Evolutionary conservation across 64 coral and sea anemone genomes (phyloP).

Genomic region (Platygyra sinensis): DNA sequence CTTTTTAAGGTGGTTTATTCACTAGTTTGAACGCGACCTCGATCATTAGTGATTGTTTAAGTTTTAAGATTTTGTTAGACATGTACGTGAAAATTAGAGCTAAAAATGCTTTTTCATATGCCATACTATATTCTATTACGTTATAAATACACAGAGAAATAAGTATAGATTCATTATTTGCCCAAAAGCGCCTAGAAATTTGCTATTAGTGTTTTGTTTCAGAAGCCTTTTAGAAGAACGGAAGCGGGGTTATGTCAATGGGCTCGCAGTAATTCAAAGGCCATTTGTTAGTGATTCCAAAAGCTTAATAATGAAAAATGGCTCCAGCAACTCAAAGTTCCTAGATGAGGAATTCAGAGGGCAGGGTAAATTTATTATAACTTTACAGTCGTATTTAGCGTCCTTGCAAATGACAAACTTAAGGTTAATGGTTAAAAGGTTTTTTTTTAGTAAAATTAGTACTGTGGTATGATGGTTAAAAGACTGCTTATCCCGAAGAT

Average conservation of each 20-base stretch:
- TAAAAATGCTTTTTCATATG: neutral
- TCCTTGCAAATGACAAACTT: neutral
- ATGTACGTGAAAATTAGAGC: neutral
- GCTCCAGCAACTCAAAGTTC: no score
- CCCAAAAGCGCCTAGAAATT: neutral
- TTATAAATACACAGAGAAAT: constrained; percentile 6
- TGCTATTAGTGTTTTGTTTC: neutral
- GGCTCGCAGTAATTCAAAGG: no score
- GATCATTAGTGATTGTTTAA: neutral
- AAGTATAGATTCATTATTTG: neutral
- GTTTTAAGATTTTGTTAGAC: neutral
- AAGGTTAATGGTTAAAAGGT: no score
- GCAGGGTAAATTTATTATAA: neutral
- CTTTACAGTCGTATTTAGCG: neutral
- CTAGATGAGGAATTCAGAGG: no score
- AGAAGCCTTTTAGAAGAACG: neutral
- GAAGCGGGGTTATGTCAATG: neutral
- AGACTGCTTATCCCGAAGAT: no score
- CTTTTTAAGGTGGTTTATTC: neutral
- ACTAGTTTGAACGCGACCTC: neutral
- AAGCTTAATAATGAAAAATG: no score
- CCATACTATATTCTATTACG: neutral
- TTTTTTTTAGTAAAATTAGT: neutral
- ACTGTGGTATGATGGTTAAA: neutral
- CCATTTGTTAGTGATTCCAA: no score